Evolutionary conservation across 2,797 vertebrate species (phyloP).

Genomic region (Chelon auratus): DNA sequence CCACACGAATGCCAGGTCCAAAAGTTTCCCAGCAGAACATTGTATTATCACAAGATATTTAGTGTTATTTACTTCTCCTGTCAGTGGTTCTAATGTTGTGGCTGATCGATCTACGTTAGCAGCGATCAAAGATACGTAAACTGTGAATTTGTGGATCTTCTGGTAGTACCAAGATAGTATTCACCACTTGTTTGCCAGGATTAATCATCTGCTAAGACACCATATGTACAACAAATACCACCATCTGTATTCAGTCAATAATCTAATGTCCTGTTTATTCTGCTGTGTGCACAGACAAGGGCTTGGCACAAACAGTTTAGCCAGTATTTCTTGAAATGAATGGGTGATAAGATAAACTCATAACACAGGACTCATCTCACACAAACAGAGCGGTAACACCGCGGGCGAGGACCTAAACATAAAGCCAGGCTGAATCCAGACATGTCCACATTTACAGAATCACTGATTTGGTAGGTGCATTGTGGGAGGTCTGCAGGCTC

Average conservation of each 20-base stretch:
- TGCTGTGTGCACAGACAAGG: background rate
- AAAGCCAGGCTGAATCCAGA: background rate
- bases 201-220: slow-evolving; percentile 11
- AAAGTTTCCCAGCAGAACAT: too few species aligned
- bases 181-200: background rate
- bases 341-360: background rate
- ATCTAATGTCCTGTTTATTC: slow-evolving; percentile 26
- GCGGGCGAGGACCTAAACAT: background rate
- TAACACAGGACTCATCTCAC: background rate
- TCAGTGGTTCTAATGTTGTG: too few species aligned
- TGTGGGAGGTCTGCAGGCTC: slow-evolving; percentile 3
- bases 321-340: slow-evolving; percentile 22
- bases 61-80: too few species aligned
- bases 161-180: background rate
- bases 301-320: slow-evolving; percentile 5
- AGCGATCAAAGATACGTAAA: too few species aligned
- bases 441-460: background rate
- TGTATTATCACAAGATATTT: too few species aligned
- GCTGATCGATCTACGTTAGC: too few species aligned
- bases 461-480: background rate
- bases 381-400: background rate
- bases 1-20: too few species aligned
- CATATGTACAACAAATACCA: slow-evolving; percentile 10
- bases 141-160: slow-evolving; percentile 4
- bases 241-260: background rate